Evolutionary conservation across 2,113 vertebrate species (phyloP), one percentile per base, ranked within the genome.

Genomic region (Oriolus oriolus): DNA sequence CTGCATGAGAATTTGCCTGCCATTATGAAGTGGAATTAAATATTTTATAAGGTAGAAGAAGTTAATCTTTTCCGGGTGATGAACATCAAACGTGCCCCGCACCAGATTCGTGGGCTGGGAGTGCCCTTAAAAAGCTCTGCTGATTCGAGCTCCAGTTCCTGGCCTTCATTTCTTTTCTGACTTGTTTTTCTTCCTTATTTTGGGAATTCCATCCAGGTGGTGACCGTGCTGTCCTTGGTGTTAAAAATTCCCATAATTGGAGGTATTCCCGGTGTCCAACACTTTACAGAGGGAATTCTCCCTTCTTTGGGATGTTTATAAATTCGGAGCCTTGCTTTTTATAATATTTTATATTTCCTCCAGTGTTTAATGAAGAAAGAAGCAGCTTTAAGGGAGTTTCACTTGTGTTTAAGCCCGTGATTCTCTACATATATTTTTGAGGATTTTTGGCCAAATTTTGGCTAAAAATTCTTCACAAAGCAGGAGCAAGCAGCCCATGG

Each of bases 361-460:
- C 26, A 14, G 19, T 6, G 39, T 21, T 21, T 53, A 16, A 42
- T 2, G 6, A 63, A 87, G 13, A 56, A 89, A 15, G 0, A 15
- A 5, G 4, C 13, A 50, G 1, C 3, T 92, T 54, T 52, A 9
- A 83, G 10, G 8, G 4, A 17, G 4, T 41, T 83, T 49, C 15
- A 9, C 16, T 22, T 6, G 12, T 13, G 1, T 33, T 44, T 21
- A 26, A 33, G 8, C 15, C 59, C 3, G 3, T 2, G 2, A 11
- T 20, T 11, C 13, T n/a, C 20, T 3, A 11, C 16, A 3, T 0
- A 0, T 8, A 2, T 22, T 53, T 68, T 53, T 39, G 7, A 44
- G 28, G 33, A 7, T 3, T 2, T 53, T 60, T 45, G 54, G 71
- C 7, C 22, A 22, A 69, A 52, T 69, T 77, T 60, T 44, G 63